A percentile compares a stretch with the other conserved stretches of the same genome.
Evolutionary conservation across 2,113 vertebrate genomes (phyloP).

Genomic region (Aplodontia rufa): DNA sequence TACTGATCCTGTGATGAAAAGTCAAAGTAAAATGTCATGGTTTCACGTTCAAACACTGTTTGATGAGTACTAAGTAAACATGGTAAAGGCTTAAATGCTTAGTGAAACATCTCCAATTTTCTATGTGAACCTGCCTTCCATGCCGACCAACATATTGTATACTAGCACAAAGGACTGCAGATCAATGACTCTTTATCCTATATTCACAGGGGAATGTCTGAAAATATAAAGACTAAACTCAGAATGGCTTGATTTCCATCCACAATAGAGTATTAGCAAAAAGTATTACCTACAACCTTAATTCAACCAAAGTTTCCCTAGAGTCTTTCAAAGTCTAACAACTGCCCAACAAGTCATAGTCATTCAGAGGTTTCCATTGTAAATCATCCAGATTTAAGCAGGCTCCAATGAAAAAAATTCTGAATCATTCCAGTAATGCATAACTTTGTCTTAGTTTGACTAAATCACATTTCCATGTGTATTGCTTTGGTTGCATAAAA

Average conservation of each 20-base stretch:
- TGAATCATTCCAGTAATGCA: not conserved
- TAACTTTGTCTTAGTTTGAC: not conserved
- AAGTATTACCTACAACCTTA: not conserved
- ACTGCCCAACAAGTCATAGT: not conserved
- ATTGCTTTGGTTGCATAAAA: not conserved
- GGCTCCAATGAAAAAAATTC: not conserved
- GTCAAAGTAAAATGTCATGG: not conserved
- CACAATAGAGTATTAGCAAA: not conserved
- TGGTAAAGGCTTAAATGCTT: not conserved
- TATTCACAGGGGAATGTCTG: not conserved
- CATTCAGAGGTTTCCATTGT: not conserved
- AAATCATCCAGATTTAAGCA: not conserved
- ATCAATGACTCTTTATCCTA: not conserved
- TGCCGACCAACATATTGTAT: not conserved
- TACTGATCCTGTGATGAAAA: not conserved
- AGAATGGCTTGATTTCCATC: not conserved
- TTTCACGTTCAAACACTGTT: slow-evolving; percentile 16
- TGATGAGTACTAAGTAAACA: not conserved
- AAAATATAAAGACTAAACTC: not conserved
- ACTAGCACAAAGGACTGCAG: not conserved
- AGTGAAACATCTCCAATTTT: not conserved
- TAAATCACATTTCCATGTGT: not conserved
- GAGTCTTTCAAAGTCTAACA: not conserved
- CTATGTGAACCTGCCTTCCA: not conserved
- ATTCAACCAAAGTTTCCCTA: not conserved